A percentile compares a stretch with the other conserved stretches of the same genome.
Conservation (phyloP, 1,140 invertebrate species). For the Rhysida immarginata region DNA sequence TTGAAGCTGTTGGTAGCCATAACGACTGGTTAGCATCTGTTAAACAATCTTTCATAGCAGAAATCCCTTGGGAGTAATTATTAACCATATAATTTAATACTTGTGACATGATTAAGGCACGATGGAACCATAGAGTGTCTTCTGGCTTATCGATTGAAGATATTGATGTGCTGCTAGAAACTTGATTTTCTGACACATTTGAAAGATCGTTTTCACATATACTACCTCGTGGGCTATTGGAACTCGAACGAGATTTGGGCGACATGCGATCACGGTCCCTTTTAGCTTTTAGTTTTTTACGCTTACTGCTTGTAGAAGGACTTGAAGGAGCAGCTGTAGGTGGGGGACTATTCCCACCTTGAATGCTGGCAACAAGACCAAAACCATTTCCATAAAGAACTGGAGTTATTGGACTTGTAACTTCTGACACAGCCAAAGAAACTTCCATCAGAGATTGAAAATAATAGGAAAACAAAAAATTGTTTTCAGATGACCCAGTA, state of each 20-base stretch:
- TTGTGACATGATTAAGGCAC: conserved; percentile 23
- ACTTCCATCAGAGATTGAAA: conserved; percentile 28
- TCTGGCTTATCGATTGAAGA: conserved; percentile 21
- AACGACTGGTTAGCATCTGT: conserved; percentile 22
- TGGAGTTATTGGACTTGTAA: conserved; percentile 14
- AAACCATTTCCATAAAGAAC: neutral
- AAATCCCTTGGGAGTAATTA: conserved; percentile 21
- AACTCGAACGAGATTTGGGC: conserved; percentile 6
- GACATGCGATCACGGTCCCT: conserved; percentile 19
- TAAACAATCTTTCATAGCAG: conserved; percentile 21
- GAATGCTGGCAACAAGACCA: neutral
- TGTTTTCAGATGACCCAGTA: too few species aligned
- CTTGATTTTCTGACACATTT: neutral
- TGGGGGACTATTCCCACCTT: neutral
- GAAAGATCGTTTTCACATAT: neutral
- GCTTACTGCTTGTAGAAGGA: conserved; percentile 20
- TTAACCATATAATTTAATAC: conserved; percentile 24
- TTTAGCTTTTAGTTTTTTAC: conserved; percentile 29
- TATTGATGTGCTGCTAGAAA: neutral
- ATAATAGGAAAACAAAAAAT: conserved; percentile 27
- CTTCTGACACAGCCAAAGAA: conserved; percentile 26
- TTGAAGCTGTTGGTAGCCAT: conserved; percentile 20
- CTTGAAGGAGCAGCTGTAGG: conserved; percentile 2
- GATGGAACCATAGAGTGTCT: conserved; percentile 27
- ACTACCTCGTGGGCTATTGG: conserved; percentile 9